A percentile compares a stretch with the other conserved stretches of the same genome.
These are phyloP conservation scores for Sphaerophoria taeniata DNA, from an alignment of 2,888 invertebrate species.

Conservation along the genomic window DNA sequence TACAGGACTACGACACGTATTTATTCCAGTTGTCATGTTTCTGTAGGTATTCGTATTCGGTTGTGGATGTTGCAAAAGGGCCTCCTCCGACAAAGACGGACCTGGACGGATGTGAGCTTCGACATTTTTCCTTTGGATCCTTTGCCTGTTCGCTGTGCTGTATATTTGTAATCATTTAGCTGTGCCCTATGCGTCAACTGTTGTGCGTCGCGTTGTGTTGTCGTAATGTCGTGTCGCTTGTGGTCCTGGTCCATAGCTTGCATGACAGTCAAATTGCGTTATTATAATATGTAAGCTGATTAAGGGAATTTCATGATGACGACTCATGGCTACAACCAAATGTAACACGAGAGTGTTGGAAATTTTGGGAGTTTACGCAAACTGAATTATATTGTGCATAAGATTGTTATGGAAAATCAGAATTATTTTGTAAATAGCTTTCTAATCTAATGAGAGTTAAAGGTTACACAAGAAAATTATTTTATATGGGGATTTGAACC, in stretches of 20 bases:
- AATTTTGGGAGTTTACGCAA: constrained; percentile 8
- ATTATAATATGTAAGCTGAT: constrained; percentile 30
- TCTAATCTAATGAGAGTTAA: constrained; percentile 3
- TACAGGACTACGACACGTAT: constrained; percentile 25
- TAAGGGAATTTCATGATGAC: constrained; percentile 33
- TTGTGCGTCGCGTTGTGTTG: no score
- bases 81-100: background rate
- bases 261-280: constrained; percentile 24
- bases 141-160: no score
- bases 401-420: constrained; percentile 24
- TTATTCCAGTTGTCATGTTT: constrained; percentile 10
- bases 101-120: constrained; percentile 9
- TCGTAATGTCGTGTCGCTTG: no score
- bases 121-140: background rate
- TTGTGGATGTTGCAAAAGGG: background rate
- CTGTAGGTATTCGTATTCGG: background rate
- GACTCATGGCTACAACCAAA: background rate
- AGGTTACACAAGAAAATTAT: background rate
- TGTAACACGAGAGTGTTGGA: background rate
- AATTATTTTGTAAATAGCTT: constrained; percentile 24
- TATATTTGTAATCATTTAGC: no score
- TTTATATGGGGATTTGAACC: background rate
- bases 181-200: no score
- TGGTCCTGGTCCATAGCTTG: background rate
- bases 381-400: constrained; percentile 27